Evolutionary conservation across 2,797 vertebrate species (phyloP).

Genomic region (Argentina silus): DNA sequence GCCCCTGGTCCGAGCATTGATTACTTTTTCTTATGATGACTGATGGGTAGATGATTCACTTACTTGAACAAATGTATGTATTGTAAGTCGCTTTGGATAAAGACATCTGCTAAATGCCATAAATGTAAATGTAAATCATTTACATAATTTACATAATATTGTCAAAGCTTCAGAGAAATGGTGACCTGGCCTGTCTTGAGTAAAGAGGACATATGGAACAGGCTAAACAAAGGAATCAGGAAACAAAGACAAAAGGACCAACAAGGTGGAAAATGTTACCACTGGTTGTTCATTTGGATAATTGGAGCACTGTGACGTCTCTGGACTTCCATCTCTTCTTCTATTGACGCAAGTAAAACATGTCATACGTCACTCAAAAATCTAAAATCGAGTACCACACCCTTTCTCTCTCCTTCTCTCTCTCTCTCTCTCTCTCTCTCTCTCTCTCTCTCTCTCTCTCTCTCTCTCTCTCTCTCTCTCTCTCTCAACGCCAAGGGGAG

Average conservation of each 20-base stretch:
- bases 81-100: too few relatives aligned
- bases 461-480: neutral
- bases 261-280: conserved; percentile 13
- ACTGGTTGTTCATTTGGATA: conserved; percentile 22
- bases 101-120: too few relatives aligned
- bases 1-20: too few relatives aligned
- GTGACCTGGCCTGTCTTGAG: neutral
- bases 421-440: neutral
- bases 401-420: conserved; percentile 3
- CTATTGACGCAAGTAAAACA: conserved; percentile 46
- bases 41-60: too few relatives aligned
- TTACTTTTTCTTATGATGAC: too few relatives aligned
- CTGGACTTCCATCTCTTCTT: conserved; percentile 20
- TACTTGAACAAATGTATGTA: too few relatives aligned
- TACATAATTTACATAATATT: too few relatives aligned
- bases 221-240: neutral
- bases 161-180: neutral
- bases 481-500: conserved; percentile 30
- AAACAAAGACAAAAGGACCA: neutral
- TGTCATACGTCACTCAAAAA: conserved; percentile 29
- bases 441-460: conserved; percentile 7
- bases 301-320: conserved; percentile 33
- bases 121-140: too few relatives aligned
- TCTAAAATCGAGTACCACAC: neutral
- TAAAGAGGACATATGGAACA: neutral